These are phyloP conservation scores for Mesorhabditis belari DNA, from an alignment of 2,888 invertebrate genomes.

Conservation along the genomic window DNA sequence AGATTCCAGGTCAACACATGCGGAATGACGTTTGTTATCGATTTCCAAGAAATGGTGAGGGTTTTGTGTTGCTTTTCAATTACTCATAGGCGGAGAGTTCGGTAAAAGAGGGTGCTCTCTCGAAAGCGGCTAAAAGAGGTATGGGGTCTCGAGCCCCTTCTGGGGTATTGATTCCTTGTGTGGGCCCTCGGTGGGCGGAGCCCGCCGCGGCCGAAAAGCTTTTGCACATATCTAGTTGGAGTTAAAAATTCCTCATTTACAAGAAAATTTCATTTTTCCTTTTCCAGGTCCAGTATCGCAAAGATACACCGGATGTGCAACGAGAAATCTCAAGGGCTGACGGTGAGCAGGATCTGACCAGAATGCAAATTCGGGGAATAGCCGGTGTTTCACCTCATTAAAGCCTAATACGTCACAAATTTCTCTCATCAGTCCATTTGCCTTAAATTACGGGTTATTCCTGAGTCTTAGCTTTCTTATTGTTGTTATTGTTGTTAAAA, in stretches of 20 bases:
- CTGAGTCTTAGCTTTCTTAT: neutral
- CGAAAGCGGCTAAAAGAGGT: too few species aligned
- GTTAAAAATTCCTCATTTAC: too few species aligned
- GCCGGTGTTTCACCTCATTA: neutral
- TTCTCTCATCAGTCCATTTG: neutral
- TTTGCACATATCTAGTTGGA: too few species aligned
- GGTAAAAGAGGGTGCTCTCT: too few species aligned
- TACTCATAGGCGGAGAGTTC: too few species aligned
- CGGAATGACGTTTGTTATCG: conserved; percentile 19
- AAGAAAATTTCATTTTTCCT: too few species aligned
- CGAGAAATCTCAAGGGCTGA: neutral
- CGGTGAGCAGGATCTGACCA: neutral
- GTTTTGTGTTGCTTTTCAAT: too few species aligned
- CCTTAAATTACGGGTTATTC: neutral
- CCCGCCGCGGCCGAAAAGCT: too few species aligned
- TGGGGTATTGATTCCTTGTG: neutral
- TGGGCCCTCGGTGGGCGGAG: neutral
- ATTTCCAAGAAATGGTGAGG: conserved; percentile 16
- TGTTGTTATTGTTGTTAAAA: too few species aligned
- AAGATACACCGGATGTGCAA: neutral
- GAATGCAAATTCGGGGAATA: neutral
- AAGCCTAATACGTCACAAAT: neutral
- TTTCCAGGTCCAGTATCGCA: neutral
- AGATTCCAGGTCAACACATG: too few species aligned
- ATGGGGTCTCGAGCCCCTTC: neutral